Evolutionary conservation across 2,888 invertebrate species (phyloP), one percentile per base, ranked within the genome.

Genomic region (Ormyrus labotus): DNA sequence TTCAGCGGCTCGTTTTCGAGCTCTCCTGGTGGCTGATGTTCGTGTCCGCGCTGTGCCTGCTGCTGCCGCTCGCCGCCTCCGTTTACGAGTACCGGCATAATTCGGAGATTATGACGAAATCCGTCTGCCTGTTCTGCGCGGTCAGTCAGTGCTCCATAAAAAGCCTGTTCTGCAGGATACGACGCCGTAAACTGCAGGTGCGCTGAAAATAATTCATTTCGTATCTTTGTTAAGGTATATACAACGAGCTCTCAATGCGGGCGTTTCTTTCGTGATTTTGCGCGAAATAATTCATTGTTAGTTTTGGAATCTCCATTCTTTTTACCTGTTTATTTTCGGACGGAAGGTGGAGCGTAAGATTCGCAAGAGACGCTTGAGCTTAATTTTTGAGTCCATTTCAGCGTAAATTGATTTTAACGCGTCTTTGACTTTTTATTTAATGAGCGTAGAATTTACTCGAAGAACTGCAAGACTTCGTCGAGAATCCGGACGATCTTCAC

Each of bases 81-180:
- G 61, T 80, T 13, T 82, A 82, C 8, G 51, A 5, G 8, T 64
- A 72, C 60, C 72, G 74, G 53, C 60, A 74, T 65, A 74, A 83
- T 76, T 73, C 83, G 19, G 78, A 58, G 9, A 55, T 81, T n/a
- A 81, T 84, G 78, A 82, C 83, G 61, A 82, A 83, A 58, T 82
- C 81, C 10, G 60, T 83, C 0, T 79, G 76, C 51, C 79, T 84
- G n/a, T 68, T 55, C 3, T 82, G 68, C 57, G 83, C 83, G 0
- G 68, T 82, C 0, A 51, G 70, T 48, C 82, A 82, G 57, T 71
- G 60, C 10, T 8, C 77, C 6, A 67, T 73, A 10, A 83, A 80
- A 58, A 60, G 65, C 13, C 13, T 80, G 8, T 64, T 83, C 9
- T 83, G 81, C 76, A 75, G 69, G 61, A 63, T 78, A 7, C 78